These are phyloP conservation scores for Orius insidiosus DNA, from an alignment of 1,140 invertebrate species.

Conservation along the genomic window DNA sequence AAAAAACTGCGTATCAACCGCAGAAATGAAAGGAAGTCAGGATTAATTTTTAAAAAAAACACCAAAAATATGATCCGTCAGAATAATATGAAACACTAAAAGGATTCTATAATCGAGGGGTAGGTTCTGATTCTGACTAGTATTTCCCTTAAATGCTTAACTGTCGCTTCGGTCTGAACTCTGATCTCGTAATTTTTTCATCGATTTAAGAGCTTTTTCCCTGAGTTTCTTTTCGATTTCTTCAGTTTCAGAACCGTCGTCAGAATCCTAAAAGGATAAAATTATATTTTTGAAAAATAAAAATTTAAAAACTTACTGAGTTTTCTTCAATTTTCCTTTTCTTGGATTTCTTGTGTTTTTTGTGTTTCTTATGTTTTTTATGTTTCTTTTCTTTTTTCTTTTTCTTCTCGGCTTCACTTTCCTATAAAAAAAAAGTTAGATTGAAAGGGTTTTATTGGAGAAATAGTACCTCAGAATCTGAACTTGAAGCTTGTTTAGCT, in stretches of 20 bases:
- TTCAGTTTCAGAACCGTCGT: conserved; percentile 44
- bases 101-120: too few relatives aligned
- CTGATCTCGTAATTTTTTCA: conserved; percentile 32
- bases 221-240: conserved; percentile 71
- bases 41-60: too few relatives aligned
- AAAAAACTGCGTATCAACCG: too few relatives aligned
- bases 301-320: conserved; percentile 24
- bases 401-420: conserved; percentile 45
- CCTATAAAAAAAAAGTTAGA: conserved; percentile 16
- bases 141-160: conserved; percentile 1
- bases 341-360: conserved; percentile 48
- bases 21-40: too few relatives aligned
- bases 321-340: conserved; percentile 41
- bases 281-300: not conserved
- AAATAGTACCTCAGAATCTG: conserved; percentile 33
- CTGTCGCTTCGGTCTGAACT: conserved; percentile 18
- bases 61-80: too few relatives aligned
- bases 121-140: too few relatives aligned
- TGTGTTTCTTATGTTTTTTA: conserved; percentile 51
- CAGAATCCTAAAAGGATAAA: conserved; percentile 23
- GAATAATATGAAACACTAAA: too few relatives aligned
- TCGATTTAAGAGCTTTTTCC: conserved; percentile 64
- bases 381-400: conserved; percentile 52
- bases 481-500: conserved; percentile 43
- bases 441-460: not conserved